phyloP scores from a whole-genome alignment of 1,140 invertebrate species.

The Ruditapes philippinarum region DNA sequence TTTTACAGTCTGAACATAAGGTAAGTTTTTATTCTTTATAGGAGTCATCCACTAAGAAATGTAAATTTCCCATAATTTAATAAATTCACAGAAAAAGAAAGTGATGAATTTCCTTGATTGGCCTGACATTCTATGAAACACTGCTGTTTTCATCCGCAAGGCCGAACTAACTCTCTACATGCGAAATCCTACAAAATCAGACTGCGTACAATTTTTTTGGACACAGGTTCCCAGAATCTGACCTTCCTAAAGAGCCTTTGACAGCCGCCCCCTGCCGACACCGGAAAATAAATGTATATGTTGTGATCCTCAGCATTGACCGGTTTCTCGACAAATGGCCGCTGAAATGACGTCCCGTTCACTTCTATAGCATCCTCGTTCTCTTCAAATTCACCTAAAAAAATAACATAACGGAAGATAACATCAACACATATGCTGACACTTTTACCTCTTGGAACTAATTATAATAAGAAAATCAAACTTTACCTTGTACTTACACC shows the following conservation, averaged over 20 bases:
- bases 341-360: slow-evolving; percentile 98
- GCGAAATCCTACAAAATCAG: slow-evolving; percentile 17
- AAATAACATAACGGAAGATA: too few relatives aligned
- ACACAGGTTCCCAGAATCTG: slow-evolving; percentile 59
- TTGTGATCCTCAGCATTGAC: slow-evolving; percentile 99
- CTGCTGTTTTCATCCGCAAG: background rate
- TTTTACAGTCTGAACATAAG: too few relatives aligned
- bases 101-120: too few relatives aligned
- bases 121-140: background rate
- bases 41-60: too few relatives aligned
- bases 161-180: background rate
- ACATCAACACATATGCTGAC: too few relatives aligned
- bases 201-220: slow-evolving; percentile 46
- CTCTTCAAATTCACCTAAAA: slow-evolving; percentile 93
- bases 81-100: too few relatives aligned
- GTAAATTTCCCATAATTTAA: too few relatives aligned
- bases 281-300: slow-evolving; percentile 99
- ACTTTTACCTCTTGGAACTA: too few relatives aligned
- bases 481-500: too few relatives aligned
- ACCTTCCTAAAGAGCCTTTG: slow-evolving; percentile 99
- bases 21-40: too few relatives aligned
- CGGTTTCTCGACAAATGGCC: slow-evolving; percentile 99
- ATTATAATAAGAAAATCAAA: too few relatives aligned
- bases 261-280: slow-evolving; percentile 98
- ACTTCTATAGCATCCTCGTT: slow-evolving; percentile 99